phyloP scores from a whole-genome alignment of 2,888 invertebrate genomes.

The Xylophagus ater region DNA sequence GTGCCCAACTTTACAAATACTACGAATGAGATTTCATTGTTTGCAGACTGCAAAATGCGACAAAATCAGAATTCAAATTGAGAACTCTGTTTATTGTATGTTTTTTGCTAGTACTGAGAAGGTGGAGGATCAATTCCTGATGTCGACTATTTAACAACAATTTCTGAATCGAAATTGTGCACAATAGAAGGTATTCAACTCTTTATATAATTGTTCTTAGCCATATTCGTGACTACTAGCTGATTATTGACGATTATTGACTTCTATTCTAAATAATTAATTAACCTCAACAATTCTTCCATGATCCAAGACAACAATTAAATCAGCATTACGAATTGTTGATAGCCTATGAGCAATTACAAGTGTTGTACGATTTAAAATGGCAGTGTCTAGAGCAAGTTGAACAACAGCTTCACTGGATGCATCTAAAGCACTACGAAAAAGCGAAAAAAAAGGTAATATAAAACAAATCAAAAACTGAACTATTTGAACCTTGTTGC shows the following conservation, averaged over 20 bases:
- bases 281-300: constrained; percentile 74
- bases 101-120: no score
- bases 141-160: constrained; percentile 24
- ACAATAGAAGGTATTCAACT: not conserved
- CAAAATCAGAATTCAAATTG: no score
- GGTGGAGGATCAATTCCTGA: no score
- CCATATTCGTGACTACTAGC: not conserved
- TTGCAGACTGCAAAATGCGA: no score
- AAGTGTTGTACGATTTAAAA: constrained; percentile 79
- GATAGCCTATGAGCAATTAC: constrained; percentile 91
- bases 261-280: no score
- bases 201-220: not conserved
- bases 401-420: constrained; percentile 88
- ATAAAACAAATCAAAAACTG: no score
- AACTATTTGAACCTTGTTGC: constrained; percentile 66
- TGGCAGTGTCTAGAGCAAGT: constrained; percentile 72
- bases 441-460: constrained; percentile 1
- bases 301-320: constrained; percentile 80
- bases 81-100: no score
- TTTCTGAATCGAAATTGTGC: not conserved
- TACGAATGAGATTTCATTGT: no score
- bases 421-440: constrained; percentile 74
- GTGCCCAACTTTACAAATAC: no score
- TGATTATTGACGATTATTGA: no score
- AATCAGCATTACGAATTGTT: constrained; percentile 81